Conservation (phyloP, 2,113 vertebrate species). For the Seriola quinqueradiata region DNA sequence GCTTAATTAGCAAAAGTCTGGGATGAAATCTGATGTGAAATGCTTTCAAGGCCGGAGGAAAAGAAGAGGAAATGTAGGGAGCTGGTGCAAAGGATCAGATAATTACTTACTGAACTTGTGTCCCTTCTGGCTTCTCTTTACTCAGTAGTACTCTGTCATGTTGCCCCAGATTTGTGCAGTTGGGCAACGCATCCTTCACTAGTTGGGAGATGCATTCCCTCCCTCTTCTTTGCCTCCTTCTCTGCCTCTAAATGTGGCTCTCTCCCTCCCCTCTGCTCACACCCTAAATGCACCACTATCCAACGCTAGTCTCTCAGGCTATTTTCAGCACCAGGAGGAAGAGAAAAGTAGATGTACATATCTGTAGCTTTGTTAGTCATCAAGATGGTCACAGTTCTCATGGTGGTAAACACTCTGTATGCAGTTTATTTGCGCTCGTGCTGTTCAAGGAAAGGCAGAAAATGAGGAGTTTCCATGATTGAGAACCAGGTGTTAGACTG, state of each 20-base stretch:
- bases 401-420: not conserved
- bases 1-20: slow-evolving; percentile 33
- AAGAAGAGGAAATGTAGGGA: slow-evolving; percentile 31
- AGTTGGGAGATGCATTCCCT: slow-evolving; percentile 20
- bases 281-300: slow-evolving; percentile 41
- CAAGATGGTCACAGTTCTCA: not conserved
- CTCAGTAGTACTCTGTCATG: slow-evolving; percentile 55
- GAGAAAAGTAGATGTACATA: not conserved
- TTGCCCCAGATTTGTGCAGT: slow-evolving; percentile 62
- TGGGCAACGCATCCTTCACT: slow-evolving; percentile 39
- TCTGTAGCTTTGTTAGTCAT: slow-evolving; percentile 7
- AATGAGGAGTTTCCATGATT: not conserved
- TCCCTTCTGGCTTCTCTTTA: slow-evolving; percentile 47
- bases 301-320: slow-evolving; percentile 15
- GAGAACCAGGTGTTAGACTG: not conserved
- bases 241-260: not conserved
- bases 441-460: not conserved
- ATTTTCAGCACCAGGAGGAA: not conserved
- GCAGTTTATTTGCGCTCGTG: not conserved
- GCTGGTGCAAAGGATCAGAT: slow-evolving; percentile 35
- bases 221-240: slow-evolving; percentile 20
- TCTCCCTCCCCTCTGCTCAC: not conserved
- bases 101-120: slow-evolving; percentile 40
- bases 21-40: slow-evolving; percentile 33
- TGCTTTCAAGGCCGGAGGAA: slow-evolving; percentile 31